A percentile compares a stretch with the other conserved stretches of the same genome.
These are phyloP conservation scores for Gadopsis marmoratus DNA, from an alignment of 2,797 vertebrate species.

Conservation along the genomic window DNA sequence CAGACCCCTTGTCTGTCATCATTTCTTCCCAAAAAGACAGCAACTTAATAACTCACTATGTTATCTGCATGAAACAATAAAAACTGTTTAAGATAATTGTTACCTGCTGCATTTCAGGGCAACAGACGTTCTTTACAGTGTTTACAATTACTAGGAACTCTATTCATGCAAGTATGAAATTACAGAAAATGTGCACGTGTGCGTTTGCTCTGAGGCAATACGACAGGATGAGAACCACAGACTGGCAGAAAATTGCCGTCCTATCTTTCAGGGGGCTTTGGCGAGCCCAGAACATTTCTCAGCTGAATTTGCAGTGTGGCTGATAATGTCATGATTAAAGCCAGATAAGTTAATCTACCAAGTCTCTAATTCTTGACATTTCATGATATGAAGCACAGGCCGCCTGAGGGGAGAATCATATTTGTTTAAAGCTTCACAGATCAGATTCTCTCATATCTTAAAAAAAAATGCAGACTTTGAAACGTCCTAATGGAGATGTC, in stretches of 20 bases:
- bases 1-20: constrained; percentile 26
- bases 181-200: constrained; percentile 40
- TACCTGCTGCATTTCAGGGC: constrained; percentile 39
- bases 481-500: constrained; percentile 70
- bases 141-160: constrained; percentile 43
- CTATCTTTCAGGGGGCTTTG: constrained; percentile 54
- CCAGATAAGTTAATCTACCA: constrained; percentile 74
- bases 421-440: constrained; percentile 54
- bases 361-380: constrained; percentile 73
- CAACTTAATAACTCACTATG: constrained; percentile 31
- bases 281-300: constrained; percentile 52
- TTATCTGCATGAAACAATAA: constrained; percentile 34
- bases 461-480: constrained; percentile 39
- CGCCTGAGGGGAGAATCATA: constrained; percentile 57
- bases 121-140: constrained; percentile 18
- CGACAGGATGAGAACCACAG: constrained; percentile 39
- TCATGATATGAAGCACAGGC: constrained; percentile 59
- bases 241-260: constrained; percentile 50
- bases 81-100: constrained; percentile 41
- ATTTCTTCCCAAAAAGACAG: constrained; percentile 38
- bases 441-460: constrained; percentile 50
- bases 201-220: constrained; percentile 43
- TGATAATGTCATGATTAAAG: constrained; percentile 74
- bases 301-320: constrained; percentile 54
- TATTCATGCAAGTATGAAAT: constrained; percentile 49